These are phyloP conservation scores for Puntigrus tetrazona DNA, from an alignment of 2,113 vertebrate genomes.

Conservation along the genomic window DNA sequence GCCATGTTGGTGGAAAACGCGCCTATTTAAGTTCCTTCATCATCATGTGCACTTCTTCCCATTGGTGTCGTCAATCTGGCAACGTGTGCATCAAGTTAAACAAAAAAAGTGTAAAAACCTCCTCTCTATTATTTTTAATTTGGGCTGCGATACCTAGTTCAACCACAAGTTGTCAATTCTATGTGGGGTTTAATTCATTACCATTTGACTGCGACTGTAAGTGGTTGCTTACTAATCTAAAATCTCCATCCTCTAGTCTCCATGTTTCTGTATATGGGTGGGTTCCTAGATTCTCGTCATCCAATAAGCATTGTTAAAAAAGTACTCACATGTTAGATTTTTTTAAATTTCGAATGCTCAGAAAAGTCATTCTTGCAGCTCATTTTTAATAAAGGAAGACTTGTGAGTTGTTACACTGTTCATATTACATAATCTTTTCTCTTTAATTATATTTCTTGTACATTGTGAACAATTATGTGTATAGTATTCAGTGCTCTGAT, in stretches of 20 bases:
- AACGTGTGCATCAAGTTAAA: too few relatives aligned
- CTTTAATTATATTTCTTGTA: background rate
- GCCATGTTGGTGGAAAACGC: too few relatives aligned
- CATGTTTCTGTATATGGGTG: too few relatives aligned
- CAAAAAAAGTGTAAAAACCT: too few relatives aligned
- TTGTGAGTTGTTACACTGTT: background rate
- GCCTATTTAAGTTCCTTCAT: too few relatives aligned
- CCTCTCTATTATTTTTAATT: too few relatives aligned
- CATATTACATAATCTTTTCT: background rate
- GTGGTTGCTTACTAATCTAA: background rate
- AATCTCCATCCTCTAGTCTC: background rate
- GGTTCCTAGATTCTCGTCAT: too few relatives aligned
- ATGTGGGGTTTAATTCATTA: background rate
- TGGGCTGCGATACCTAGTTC: too few relatives aligned
- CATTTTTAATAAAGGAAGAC: background rate
- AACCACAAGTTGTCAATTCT: too few relatives aligned
- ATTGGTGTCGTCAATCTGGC: too few relatives aligned
- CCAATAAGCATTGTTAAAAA: too few relatives aligned
- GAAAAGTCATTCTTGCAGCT: background rate
- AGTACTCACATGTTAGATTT: background rate
- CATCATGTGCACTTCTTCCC: too few relatives aligned
- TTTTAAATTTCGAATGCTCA: background rate
- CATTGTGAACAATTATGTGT: background rate
- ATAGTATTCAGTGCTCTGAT: background rate
- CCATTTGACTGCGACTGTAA: background rate